Evolutionary conservation across 2,888 invertebrate species (phyloP), one percentile per base, ranked within the genome.

Genomic region (Autographa pulchrina): DNA sequence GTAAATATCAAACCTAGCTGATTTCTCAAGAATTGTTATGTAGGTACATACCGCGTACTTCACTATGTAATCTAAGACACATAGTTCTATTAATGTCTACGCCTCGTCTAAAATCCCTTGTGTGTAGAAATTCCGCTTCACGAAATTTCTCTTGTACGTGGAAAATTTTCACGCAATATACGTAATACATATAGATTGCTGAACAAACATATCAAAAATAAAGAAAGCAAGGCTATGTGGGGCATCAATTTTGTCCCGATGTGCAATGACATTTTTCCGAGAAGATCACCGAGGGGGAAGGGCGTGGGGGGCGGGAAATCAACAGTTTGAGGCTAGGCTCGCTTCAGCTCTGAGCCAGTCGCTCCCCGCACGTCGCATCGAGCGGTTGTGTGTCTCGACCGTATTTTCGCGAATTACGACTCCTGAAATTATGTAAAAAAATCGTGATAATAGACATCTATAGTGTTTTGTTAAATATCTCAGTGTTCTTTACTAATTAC

Each of bases 181-280:
- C 16, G 60, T 61, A 41, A 64, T 18, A 60, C 16, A 13, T 52
- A 65, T 48, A 35, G 43, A 61, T 77, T 61, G 14, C 60, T 62
- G 18, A 62, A 69, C 61, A 72, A 77, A 83, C 68, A 68, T 64
- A 72, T 61, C 54, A 65, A 69, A 71, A 69, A 72, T 18, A 56
- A 65, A 72, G 68, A 63, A 64, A 72, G 68, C 71, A 80, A 80
- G 70, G 68, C 66, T 73, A 43, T 41, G 31, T 2, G 38, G 31
- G 18, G 43, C 78, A 77, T 78, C 73, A 75, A 75, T 78, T 82
- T 77, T 74, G 72, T 77, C 68, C 68, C 67, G 61, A 78, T 83
- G 77, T 86, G 88, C 85, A 86, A 77, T 86, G 83, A 89, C 87
- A 89, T 85, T 88, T 87, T 88, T 85, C 88, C 85, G 74, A 80